Evolutionary conservation across 2,113 vertebrate species (phyloP).

Genomic region (Murina feae): DNA sequence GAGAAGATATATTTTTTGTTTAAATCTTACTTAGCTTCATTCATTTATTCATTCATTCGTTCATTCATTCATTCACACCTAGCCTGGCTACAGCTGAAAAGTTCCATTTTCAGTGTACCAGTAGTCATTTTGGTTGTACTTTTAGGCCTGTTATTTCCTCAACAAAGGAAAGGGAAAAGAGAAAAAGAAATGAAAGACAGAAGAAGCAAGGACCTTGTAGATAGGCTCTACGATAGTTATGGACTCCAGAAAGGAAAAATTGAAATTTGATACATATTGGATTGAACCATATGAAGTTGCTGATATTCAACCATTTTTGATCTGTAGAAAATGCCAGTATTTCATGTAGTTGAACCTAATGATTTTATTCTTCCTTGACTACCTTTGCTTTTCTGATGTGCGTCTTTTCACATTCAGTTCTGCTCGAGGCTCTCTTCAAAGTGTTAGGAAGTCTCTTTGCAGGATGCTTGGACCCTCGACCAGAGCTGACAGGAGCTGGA

Average conservation of each 20-base stretch:
- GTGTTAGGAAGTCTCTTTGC: background rate
- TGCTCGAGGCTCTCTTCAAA: background rate
- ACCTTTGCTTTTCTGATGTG: background rate
- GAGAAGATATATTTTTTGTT: background rate
- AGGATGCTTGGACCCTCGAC: background rate
- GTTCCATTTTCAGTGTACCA: background rate
- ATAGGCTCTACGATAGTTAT: background rate
- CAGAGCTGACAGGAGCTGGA: background rate
- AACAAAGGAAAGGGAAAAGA: conserved; percentile 11
- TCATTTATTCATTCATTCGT: no score
- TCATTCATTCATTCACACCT: background rate
- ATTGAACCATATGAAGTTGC: background rate
- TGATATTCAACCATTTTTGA: background rate
- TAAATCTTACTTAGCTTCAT: conserved; percentile 23
- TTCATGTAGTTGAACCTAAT: background rate
- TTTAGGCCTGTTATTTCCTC: background rate
- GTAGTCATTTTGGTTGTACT: background rate
- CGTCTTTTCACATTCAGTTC: conserved; percentile 1
- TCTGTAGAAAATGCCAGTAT: background rate
- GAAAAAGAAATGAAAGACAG: background rate
- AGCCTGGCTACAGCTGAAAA: background rate
- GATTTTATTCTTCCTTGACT: conserved; percentile 1
- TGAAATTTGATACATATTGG: background rate
- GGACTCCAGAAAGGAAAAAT: background rate
- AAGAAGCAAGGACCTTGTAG: background rate